Conservation (phyloP, 2,113 vertebrate species). For the Microtus pennsylvanicus region DNA sequence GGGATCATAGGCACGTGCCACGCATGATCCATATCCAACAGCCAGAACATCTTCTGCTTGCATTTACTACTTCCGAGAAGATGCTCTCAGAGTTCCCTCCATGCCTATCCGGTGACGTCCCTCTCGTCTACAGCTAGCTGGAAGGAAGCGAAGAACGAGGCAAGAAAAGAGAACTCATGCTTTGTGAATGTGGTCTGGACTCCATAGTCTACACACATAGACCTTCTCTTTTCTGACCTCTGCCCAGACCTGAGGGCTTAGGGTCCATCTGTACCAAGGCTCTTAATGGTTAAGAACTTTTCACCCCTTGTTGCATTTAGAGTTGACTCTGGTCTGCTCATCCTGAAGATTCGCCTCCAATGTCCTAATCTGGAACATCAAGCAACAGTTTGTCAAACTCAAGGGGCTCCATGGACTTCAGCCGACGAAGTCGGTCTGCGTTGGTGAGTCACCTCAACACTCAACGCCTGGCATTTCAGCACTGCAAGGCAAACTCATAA, state of each 20-base stretch:
- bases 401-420: not conserved
- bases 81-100: not conserved
- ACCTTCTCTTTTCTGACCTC: not conserved
- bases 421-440: not conserved
- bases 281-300: not conserved
- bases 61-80: not conserved
- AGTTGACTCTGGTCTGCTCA: not conserved
- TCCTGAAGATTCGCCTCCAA: not conserved
- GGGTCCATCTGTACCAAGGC: not conserved
- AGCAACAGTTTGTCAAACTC: not conserved
- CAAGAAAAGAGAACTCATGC: not conserved
- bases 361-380: not conserved
- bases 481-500: constrained; percentile 42
- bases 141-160: not conserved
- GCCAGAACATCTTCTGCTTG: not conserved
- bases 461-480: not conserved
- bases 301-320: not conserved
- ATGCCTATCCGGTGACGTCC: not conserved
- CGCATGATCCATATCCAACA: not conserved
- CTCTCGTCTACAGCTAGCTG: not conserved
- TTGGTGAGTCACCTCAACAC: not conserved
- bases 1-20: not conserved
- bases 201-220: not conserved
- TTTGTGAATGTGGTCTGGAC: not conserved
- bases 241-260: not conserved